Conservation (phyloP, 2,113 vertebrate genomes). For the Engystomops pustulosus region DNA sequence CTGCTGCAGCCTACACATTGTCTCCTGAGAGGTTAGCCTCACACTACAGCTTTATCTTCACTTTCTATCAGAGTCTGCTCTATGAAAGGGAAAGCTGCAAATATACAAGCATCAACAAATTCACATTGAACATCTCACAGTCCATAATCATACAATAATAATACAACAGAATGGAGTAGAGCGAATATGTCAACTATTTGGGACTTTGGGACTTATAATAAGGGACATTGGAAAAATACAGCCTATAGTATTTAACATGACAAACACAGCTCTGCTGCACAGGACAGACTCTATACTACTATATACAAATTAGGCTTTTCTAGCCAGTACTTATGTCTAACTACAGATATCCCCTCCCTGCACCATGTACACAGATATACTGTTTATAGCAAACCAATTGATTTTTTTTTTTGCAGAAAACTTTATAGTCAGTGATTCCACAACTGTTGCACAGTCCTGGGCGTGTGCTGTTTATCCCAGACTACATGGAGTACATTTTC, state of each 20-base stretch:
- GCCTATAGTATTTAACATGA: neutral
- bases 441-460: neutral
- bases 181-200: neutral
- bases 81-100: neutral
- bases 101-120: neutral
- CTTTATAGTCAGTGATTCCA: neutral
- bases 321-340: neutral
- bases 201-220: neutral
- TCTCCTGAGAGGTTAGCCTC: neutral
- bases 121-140: neutral
- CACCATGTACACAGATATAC: neutral
- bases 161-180: neutral
- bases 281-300: neutral
- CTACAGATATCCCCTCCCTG: neutral
- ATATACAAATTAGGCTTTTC: neutral
- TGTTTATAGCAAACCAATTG: neutral
- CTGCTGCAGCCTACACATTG: neutral
- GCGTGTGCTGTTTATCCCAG: neutral
- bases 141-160: neutral
- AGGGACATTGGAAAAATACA: neutral
- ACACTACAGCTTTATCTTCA: constrained; percentile 7
- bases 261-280: neutral
- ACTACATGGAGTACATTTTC: no score
- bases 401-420: constrained; percentile 4
- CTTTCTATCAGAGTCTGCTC: neutral